phyloP scores from a whole-genome alignment of 92 coral and sea anemone genomes.

The Actinostola sp. region DNA sequence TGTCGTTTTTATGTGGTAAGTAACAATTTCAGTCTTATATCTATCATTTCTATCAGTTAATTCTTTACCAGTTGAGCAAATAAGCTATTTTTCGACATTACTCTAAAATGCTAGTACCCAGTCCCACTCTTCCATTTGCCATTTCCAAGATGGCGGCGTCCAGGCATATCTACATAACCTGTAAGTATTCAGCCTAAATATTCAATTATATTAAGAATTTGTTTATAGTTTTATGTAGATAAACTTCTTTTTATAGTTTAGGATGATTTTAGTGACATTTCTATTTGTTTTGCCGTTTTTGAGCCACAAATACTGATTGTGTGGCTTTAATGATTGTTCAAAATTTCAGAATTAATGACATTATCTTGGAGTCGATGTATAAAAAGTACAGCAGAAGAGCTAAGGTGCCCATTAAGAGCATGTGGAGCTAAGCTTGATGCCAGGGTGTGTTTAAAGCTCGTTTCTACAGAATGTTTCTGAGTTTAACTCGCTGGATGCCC shows the following conservation, averaged over 20 bases:
- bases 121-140: slow-evolving; percentile 31
- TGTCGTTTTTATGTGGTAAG: background rate
- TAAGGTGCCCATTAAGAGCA: slow-evolving; percentile 64
- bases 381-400: slow-evolving; percentile 53
- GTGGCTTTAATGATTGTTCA: background rate
- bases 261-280: background rate
- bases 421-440: slow-evolving; percentile 33
- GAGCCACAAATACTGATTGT: slow-evolving; percentile 17
- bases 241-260: background rate
- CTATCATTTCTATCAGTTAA: background rate
- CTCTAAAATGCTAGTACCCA: slow-evolving; percentile 33
- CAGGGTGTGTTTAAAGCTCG: slow-evolving; percentile 45
- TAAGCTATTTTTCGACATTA: slow-evolving; percentile 10
- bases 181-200: slow-evolving; percentile 40
- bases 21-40: background rate
- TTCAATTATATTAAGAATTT: background rate
- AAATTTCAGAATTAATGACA: slow-evolving; percentile 30
- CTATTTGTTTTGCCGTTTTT: background rate
- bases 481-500: slow-evolving; percentile 44
- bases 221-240: background rate
- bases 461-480: slow-evolving; percentile 51
- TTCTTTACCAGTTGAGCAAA: background rate
- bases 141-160: slow-evolving; percentile 50
- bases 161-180: slow-evolving; percentile 31
- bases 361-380: slow-evolving; percentile 55